Evolutionary conservation across 2,797 vertebrate species (phyloP).

Genomic region (Alfaro cultratus): DNA sequence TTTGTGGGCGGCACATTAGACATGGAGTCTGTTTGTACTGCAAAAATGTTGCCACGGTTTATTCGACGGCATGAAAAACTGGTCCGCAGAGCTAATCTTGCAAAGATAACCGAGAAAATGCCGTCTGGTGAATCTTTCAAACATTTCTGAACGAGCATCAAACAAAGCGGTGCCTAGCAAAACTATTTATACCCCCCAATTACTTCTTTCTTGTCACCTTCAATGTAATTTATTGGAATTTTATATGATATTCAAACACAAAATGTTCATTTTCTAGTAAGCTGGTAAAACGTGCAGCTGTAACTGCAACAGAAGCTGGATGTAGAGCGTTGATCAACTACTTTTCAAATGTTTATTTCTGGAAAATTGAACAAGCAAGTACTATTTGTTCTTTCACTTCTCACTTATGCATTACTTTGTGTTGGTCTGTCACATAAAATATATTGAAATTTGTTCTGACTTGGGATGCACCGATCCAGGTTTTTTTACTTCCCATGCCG

Average conservation of each 20-base stretch:
- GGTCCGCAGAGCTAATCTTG: slow-evolving; percentile 15
- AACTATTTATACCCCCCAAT: background rate
- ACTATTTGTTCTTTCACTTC: background rate
- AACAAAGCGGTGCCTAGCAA: background rate
- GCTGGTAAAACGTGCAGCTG: background rate
- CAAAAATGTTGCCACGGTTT: slow-evolving; percentile 7
- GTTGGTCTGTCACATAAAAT: background rate
- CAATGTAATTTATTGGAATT: background rate
- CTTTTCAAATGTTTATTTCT: background rate
- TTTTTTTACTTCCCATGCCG: too few relatives aligned
- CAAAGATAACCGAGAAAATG: slow-evolving; percentile 6
- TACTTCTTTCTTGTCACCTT: background rate
- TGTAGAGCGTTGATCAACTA: background rate
- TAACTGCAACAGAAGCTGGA: background rate
- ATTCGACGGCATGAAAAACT: slow-evolving; percentile 14
- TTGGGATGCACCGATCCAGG: too few relatives aligned
- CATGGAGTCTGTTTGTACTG: slow-evolving; percentile 26
- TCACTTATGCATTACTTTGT: background rate
- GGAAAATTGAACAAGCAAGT: background rate
- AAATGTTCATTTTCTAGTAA: background rate
- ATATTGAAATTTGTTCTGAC: background rate
- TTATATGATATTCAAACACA: background rate
- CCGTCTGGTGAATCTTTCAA: slow-evolving; percentile 12
- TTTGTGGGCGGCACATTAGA: slow-evolving; percentile 29
- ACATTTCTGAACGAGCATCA: slow-evolving; percentile 1